phyloP scores from a whole-genome alignment of 1,140 invertebrate species.

The Sitophilus oryzae region DNA sequence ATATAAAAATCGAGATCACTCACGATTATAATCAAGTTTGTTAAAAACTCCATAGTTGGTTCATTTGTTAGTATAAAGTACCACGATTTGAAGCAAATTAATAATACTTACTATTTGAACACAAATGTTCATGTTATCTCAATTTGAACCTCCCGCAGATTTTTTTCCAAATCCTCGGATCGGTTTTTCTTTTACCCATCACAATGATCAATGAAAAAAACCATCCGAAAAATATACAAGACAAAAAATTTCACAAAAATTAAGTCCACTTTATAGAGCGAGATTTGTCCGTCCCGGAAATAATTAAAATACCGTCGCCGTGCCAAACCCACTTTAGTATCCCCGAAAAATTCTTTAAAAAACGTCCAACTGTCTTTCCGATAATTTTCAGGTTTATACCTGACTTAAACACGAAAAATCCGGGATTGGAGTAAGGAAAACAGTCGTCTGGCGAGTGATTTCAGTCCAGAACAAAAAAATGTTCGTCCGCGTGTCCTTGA shows the following conservation, averaged over 20 bases:
- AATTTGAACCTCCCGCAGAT: slow-evolving; percentile 21
- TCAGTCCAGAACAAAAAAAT: slow-evolving; percentile 20
- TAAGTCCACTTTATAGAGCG: slow-evolving; percentile 8
- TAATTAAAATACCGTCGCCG: slow-evolving; percentile 12
- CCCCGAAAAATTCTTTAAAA: not conserved
- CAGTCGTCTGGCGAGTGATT: no score
- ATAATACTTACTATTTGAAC: slow-evolving; percentile 33
- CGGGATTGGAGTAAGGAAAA: no score
- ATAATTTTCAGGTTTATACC: not conserved
- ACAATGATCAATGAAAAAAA: no score
- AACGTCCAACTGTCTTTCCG: not conserved
- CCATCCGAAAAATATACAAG: no score
- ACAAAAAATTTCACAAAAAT: no score
- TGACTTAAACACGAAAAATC: not conserved
- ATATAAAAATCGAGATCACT: no score
- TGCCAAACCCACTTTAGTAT: slow-evolving; percentile 33
- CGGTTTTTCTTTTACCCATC: slow-evolving; percentile 8
- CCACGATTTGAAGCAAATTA: no score
- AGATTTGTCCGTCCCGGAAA: not conserved
- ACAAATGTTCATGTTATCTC: slow-evolving; percentile 37
- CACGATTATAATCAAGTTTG: no score
- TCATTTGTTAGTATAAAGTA: not conserved
- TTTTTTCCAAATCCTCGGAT: slow-evolving; percentile 14
- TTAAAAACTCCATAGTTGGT: not conserved
- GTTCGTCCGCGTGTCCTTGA: slow-evolving; percentile 17